Evolutionary conservation across 2,797 vertebrate genomes (phyloP).

Genomic region (Oreortyx pictus): DNA sequence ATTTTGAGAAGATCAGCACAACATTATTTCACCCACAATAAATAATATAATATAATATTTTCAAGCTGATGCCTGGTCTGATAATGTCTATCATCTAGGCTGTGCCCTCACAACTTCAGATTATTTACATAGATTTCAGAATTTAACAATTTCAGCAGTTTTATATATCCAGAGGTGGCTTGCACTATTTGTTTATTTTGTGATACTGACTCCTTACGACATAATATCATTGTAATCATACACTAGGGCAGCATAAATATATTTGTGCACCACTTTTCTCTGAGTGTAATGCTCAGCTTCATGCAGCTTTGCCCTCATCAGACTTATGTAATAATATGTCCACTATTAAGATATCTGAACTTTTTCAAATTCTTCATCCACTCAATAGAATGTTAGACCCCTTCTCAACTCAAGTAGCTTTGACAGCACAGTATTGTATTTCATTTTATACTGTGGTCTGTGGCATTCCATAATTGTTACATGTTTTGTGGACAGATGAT

Average conservation of each 20-base stretch:
- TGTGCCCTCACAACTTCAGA: not conserved
- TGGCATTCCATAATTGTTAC: conserved; percentile 18
- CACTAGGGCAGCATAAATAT: not conserved
- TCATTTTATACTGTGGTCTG: conserved; percentile 19
- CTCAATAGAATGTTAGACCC: not conserved
- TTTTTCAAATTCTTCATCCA: not conserved
- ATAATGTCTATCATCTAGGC: not conserved
- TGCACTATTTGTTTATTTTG: not conserved
- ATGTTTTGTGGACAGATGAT: conserved; percentile 16
- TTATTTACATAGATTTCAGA: not conserved
- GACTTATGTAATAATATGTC: not conserved
- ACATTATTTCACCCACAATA: conserved; percentile 29
- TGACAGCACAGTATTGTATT: not conserved
- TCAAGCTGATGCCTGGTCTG: not conserved
- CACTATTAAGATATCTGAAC: not conserved
- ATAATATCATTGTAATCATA: not conserved
- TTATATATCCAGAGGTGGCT: not conserved
- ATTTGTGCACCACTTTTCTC: not conserved
- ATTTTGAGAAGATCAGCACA: not conserved
- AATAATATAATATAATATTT: conserved; percentile 32
- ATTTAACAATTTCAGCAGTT: not conserved
- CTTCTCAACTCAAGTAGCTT: conserved; percentile 10
- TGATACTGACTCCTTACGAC: not conserved
- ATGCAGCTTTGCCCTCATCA: not conserved
- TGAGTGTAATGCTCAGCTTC: not conserved